Conservation (phyloP, 2,113 vertebrate genomes). For the Nipponia nippon region DNA sequence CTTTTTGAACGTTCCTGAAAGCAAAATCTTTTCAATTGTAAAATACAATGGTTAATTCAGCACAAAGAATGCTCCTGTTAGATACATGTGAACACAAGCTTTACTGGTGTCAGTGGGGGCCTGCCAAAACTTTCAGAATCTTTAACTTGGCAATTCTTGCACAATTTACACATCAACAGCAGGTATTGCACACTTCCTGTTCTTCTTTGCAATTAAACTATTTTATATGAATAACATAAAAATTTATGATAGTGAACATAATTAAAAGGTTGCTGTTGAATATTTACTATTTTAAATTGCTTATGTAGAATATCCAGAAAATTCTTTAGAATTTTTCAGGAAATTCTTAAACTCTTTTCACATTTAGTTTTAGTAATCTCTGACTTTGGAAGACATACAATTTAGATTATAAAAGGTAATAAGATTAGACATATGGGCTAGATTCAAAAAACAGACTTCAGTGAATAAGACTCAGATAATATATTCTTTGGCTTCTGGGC, state of each 20-base stretch:
- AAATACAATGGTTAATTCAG: neutral
- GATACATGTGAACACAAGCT: neutral
- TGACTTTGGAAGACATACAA: rapidly evolving
- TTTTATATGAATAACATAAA: neutral
- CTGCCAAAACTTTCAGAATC: neutral
- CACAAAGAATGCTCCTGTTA: neutral
- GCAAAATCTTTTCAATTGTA: neutral
- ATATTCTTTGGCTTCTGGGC: neutral
- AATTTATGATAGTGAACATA: neutral
- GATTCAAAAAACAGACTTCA: neutral
- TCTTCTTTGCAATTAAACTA: neutral
- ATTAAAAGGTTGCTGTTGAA: neutral
- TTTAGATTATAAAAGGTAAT: neutral
- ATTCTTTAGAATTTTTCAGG: neutral
- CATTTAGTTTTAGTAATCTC: neutral
- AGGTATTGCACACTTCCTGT: neutral
- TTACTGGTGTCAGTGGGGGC: neutral
- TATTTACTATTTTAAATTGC: neutral
- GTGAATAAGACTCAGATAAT: neutral
- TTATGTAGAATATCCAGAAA: neutral
- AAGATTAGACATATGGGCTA: neutral
- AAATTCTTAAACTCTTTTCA: neutral
- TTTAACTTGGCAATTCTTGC: neutral
- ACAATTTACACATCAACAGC: neutral
- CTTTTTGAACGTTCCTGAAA: neutral